Base-by-base conservation (phyloP, 2,888 invertebrate species). In the Vannuccia rotundouncinata region DNA sequence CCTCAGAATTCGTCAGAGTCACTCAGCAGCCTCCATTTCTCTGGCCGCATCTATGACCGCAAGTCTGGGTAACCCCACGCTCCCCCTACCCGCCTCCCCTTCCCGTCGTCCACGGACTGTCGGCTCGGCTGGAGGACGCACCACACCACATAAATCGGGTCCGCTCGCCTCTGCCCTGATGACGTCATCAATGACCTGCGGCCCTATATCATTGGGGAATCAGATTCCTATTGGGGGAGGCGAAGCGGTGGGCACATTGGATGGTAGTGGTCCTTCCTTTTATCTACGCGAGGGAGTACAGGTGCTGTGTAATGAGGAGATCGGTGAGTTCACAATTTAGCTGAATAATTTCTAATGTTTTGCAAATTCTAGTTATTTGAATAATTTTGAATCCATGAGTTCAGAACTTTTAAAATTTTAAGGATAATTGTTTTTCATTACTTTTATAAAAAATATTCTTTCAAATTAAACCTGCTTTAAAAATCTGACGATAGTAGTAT, bases 281-380 rank as follows among this genome's bases (percentile, higher is more conserved):
- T 66, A 86, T 82, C 83, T 89, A 22, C 84, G 86, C 79, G 84
- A 86, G 27, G 89, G 89, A 25, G 88, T 88, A 84, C 89, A 86
- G 83, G 89, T 89, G 1, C 86, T 89, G 82, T 89, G 88, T 81
- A 88, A 87, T 81, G 88, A 88, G 83, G 88, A 89, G 83, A 83
- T 89, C 81, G 88, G 88, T 88, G 82, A 80, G 83, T 82, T 0
- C 1, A 27, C 10, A 29, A 76, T 17, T 27, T 25, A 76, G 27
- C 13, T 17, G 10, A 1, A 76, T 13, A 17, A 76, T 25, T 28
- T n/a, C n/a, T n/a, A n/a, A n/a, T n/a, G n/a, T n/a, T n/a, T n/a
- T n/a, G n/a, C n/a, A n/a, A n/a, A n/a, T n/a, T n/a, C n/a, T n/a
- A n/a, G n/a, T n/a, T n/a, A n/a, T n/a, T n/a, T n/a, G n/a, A n/a